phyloP scores from a whole-genome alignment of 2,797 vertebrate genomes.

The Sebastes steindachneri region DNA sequence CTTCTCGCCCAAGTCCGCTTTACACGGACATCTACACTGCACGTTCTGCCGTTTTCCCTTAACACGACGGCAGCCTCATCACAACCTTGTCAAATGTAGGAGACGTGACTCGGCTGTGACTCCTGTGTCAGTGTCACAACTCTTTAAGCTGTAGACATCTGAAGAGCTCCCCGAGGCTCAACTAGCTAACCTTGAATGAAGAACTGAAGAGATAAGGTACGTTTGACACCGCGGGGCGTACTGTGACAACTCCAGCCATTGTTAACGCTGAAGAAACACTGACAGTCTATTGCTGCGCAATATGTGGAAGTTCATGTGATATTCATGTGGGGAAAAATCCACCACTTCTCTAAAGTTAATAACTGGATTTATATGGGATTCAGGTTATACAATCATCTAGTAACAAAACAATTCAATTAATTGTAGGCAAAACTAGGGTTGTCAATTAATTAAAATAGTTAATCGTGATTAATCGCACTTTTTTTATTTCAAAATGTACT shows the following conservation, averaged over 20 bases:
- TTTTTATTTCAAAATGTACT: too few species aligned
- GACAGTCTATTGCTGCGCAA: neutral
- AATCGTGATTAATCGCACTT: too few species aligned
- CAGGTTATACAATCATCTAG: neutral
- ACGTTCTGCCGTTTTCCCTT: neutral
- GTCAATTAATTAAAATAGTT: too few species aligned
- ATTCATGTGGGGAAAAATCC: neutral
- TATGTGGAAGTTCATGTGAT: slow-evolving; percentile 4
- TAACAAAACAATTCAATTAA: neutral
- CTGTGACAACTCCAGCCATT: slow-evolving; percentile 44
- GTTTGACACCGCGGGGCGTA: slow-evolving; percentile 23
- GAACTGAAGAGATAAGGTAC: slow-evolving; percentile 50
- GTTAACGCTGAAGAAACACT: slow-evolving; percentile 22
- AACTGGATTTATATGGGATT: neutral
- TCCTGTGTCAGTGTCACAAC: slow-evolving; percentile 61
- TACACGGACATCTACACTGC: neutral
- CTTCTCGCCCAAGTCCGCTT: neutral
- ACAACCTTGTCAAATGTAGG: slow-evolving; percentile 48
- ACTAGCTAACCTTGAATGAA: slow-evolving; percentile 60
- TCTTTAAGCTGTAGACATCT: slow-evolving; percentile 51
- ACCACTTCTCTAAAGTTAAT: neutral
- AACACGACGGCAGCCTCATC: slow-evolving; percentile 41
- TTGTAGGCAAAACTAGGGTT: neutral
- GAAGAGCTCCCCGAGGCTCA: slow-evolving; percentile 47
- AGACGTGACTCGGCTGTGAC: slow-evolving; percentile 53